phyloP scores from a whole-genome alignment of 1,140 invertebrate genomes.

The Neoseiulus cucumeris region DNA sequence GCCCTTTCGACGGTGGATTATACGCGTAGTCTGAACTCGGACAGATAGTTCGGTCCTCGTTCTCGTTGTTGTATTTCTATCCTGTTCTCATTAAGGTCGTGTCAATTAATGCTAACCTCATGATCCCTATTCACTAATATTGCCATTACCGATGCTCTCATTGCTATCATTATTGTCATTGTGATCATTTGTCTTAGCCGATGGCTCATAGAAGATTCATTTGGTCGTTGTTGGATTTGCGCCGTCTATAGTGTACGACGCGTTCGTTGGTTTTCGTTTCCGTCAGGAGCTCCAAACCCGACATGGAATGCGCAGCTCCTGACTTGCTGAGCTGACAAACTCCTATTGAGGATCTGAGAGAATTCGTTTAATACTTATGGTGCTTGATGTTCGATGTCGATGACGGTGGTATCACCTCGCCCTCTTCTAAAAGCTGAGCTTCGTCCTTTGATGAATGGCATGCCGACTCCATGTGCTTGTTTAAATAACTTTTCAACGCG shows the following conservation, averaged over 20 bases:
- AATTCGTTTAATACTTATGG: background rate
- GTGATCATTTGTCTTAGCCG: too few relatives aligned
- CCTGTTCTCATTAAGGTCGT: background rate
- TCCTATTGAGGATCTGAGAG: background rate
- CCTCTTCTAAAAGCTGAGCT: background rate
- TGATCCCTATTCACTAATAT: too few relatives aligned
- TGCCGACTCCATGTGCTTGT: slow-evolving; percentile 92
- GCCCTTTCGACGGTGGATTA: background rate
- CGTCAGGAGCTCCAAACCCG: too few relatives aligned
- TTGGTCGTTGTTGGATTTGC: background rate
- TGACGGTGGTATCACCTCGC: background rate
- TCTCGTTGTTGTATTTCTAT: background rate
- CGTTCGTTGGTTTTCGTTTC: too few relatives aligned
- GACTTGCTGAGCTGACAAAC: background rate
- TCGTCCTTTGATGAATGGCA: slow-evolving; percentile 31
- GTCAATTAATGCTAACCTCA: too few relatives aligned
- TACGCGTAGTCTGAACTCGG: too few relatives aligned
- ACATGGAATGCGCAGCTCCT: background rate
- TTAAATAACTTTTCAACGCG: slow-evolving; percentile 93
- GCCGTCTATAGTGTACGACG: background rate
- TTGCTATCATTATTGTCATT: too few relatives aligned
- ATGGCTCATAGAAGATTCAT: too few relatives aligned
- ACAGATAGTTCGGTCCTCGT: background rate
- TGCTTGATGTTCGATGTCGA: background rate
- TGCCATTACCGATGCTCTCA: too few relatives aligned